Base-by-base conservation (phyloP, 1,140 invertebrate species). In the Chelonus insularis region DNA sequence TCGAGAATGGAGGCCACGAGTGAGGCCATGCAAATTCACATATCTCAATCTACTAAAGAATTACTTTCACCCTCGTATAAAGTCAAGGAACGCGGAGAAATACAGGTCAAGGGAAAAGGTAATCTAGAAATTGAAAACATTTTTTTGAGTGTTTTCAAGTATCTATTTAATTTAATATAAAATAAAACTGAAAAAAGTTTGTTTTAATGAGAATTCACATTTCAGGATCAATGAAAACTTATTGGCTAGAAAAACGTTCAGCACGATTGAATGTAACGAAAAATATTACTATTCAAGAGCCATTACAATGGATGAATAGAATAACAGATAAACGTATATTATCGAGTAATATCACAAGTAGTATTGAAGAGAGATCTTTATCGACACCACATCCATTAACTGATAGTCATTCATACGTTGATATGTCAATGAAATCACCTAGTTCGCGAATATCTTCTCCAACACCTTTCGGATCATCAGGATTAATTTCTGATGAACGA, bases 1-100 rank as follows among this genome's bases (percentile, higher is more conserved):
- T 94, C 92, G 0, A 79, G 93, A 18, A 95, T 96, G 93, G 94
- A 97, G 74, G 93, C 92, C 1, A 95, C 92, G 0, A 93, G 92
- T 57, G 87, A 91, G 73, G 89, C 93, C 0, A 96, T 96, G 91
- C 92, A 93, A 79, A 94, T 98, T 64, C 95, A 98, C 72, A 93
- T 98, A 67, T 96, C 94, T 0, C 87, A 97, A 72, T 89, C 90
- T 0, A 97, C 94, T 0, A 88, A 86, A 69, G 85, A 91, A 65
- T 80, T 93, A 4, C 80, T 98, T 4, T 88, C 91, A 0, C 81
- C 86, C 0, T 85, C 84, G 0, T 98, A 96, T 74, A 85, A 85
- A 64, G 87, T 94, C 2, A 84, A 85, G 9, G 91, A 95, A 74
- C 84, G 94, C 14, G 91, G 90, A 8, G 89, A 92, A 76, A 91